Evolutionary conservation across 64 coral and sea anemone species (phyloP), one percentile per base, ranked within the genome.

Genomic region (Pocillopora damicornis): DNA sequence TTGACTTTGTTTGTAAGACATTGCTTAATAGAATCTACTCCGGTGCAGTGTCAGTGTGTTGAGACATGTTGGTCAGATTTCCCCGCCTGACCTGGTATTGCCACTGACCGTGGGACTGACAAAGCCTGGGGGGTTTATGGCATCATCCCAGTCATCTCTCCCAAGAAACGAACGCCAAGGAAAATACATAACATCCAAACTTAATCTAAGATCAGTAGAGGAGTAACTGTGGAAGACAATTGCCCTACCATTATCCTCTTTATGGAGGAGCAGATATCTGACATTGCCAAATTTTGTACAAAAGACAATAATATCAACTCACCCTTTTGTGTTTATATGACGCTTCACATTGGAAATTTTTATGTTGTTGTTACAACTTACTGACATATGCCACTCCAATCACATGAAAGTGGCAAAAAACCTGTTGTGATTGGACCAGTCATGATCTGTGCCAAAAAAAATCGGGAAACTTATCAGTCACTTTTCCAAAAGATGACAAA

Each of bases 281-380:
- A 83, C 61, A 63, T 83, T 25, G 59, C 80, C 16, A 83, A 83
- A 68, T 83, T 83, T 35, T 83, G 80, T 64, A 17, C 17, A 12
- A 83, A 83, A 20, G 80, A 83, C 12, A n/a, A 65, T 9, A 18
- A 18, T 5, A 20, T 12, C 11, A 64, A 64, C 20, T 77, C 73
- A 0, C 87, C 87, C 75, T 78, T 78, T 30, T 77, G 87, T 78
- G 75, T 35, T 8, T 58, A 88, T 45, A 88, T 78, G 74, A 88
- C 87, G 63, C 77, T 88, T 88, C 83, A 86, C 79, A 18, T 79
- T 3, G 57, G 56, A 79, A 88, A 76, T 1, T 78, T 77, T 18
- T 88, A 88, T 78, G 87, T 88, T 10, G 75, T 78, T 25, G 22
- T 77, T 34, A 77, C 57, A 14, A 88, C 87, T 25, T 88, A 77